Conservation (phyloP, 1,140 invertebrate genomes). For the Penaeus japonicus region DNA sequence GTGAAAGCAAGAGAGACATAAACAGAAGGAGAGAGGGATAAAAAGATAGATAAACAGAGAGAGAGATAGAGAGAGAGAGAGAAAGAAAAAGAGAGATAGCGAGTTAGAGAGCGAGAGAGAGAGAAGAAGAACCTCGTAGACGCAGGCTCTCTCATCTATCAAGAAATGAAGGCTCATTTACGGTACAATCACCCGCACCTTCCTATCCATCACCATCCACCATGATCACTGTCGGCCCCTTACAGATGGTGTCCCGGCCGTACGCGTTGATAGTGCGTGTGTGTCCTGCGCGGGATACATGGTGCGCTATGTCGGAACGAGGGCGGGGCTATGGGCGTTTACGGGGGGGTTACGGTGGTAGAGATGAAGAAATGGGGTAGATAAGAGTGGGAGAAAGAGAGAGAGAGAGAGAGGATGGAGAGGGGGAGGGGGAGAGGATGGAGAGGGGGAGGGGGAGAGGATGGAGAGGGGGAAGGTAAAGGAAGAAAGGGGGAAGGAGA, state of each 20-base stretch:
- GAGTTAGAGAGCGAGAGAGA: background rate
- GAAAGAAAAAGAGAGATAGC: background rate
- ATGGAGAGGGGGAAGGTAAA: background rate
- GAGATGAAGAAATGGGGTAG: too few relatives aligned
- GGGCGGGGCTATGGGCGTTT: too few relatives aligned
- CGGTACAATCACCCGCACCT: background rate
- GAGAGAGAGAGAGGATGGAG: background rate
- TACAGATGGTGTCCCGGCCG: too few relatives aligned
- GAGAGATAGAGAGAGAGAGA: background rate
- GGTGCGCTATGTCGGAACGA: too few relatives aligned
- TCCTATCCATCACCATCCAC: slow-evolving; percentile 12
- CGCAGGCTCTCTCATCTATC: slow-evolving; percentile 21
- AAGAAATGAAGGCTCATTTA: slow-evolving; percentile 38
- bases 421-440: background rate
- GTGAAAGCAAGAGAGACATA: background rate
- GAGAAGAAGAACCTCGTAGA: background rate
- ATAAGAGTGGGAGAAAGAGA: background rate
- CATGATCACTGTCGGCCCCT: background rate
- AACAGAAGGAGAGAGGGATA: background rate
- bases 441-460: background rate
- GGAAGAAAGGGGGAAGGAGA: background rate
- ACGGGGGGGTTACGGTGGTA: too few relatives aligned
- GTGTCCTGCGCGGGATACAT: too few relatives aligned
- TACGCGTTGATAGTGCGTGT: too few relatives aligned
- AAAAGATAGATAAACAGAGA: background rate